Conservation (phyloP, 1,140 invertebrate genomes). For the Eciton burchellii region DNA sequence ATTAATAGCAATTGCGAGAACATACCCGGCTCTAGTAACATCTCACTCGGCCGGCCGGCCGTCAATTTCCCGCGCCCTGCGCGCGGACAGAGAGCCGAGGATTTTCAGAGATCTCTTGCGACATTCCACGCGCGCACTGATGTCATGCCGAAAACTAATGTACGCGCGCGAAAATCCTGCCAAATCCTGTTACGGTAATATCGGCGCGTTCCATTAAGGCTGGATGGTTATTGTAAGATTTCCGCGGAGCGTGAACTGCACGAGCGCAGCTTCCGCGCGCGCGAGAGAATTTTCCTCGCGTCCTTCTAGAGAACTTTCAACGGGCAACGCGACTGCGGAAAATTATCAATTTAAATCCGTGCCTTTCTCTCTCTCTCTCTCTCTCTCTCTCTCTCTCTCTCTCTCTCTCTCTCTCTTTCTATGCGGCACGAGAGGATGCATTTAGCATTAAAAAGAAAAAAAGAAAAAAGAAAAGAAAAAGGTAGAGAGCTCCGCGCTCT, state of each 20-base stretch:
- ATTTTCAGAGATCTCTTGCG: conserved; percentile 1
- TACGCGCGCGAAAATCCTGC: conserved; percentile 25
- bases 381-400: too few species aligned
- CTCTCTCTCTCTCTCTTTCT: too few species aligned
- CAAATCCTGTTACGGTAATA: conserved; percentile 38
- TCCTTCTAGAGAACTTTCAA: neutral
- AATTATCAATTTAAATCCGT: neutral
- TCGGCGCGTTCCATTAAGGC: conserved; percentile 4
- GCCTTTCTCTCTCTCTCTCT: too few species aligned
- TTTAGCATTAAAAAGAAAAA: too few species aligned
- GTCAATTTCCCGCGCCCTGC: neutral
- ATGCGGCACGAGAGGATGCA: too few species aligned
- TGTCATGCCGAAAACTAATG: neutral
- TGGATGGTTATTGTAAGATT: conserved; percentile 19
- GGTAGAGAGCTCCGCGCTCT: too few species aligned
- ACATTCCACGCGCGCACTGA: neutral
- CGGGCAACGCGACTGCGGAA: neutral
- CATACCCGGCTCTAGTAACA: too few species aligned
- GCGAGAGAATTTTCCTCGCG: conserved; percentile 2
- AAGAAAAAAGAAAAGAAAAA: too few species aligned
- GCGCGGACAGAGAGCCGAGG: neutral
- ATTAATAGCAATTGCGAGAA: conserved; percentile 35
- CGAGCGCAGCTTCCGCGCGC: neutral
- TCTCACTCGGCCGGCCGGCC: neutral
- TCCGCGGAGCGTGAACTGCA: neutral